Evolutionary conservation across 2,113 vertebrate species (phyloP), one percentile per base, ranked within the genome.

Genomic region (Odontesthes bonariensis): DNA sequence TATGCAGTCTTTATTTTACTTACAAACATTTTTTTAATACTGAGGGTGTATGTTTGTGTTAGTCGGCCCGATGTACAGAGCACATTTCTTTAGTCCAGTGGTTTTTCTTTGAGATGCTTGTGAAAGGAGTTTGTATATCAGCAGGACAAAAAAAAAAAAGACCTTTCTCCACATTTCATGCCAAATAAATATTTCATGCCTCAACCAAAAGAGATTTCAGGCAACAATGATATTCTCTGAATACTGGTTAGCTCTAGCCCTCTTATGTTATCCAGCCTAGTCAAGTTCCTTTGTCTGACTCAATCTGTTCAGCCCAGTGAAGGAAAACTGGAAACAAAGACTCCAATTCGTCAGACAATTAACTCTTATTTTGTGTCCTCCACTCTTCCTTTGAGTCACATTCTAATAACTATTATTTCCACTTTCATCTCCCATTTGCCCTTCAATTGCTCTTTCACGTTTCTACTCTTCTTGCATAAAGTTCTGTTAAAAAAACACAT

Each of bases 321-420:
- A 83, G 67, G 69, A 84, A 87, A 79, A 65, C 74, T 81, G 62
- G 77, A 93, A 87, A 90, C 90, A 86, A 85, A 89, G 89, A 72
- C 84, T 82, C 82, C 82, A 93, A 93, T 95, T 92, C 93, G 88
- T 85, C 87, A 83, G 70, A 84, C 91, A 92, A 93, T 94, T 93
- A 93, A 86, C 84, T 76, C 81, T 69, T 80, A 83, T 90, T 84
- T 75, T 84, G 75, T 82, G 69, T 82, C 81, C 84, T 86, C 75
- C 64, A 53, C 68, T 80, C 87, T 80, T 84, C 80, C 76, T 86
- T 75, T 66, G 72, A 82, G 74, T 84, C 87, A 61, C 78, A 75
- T 58, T 19, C 77, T 88, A 92, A 88, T 84, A 85, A 77, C 86
- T 78, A 38, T 82, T 82, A 75, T 86, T 82, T 68, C 78, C 80